phyloP scores from a whole-genome alignment of 2,888 invertebrate species.

The Pammene aurita region DNA sequence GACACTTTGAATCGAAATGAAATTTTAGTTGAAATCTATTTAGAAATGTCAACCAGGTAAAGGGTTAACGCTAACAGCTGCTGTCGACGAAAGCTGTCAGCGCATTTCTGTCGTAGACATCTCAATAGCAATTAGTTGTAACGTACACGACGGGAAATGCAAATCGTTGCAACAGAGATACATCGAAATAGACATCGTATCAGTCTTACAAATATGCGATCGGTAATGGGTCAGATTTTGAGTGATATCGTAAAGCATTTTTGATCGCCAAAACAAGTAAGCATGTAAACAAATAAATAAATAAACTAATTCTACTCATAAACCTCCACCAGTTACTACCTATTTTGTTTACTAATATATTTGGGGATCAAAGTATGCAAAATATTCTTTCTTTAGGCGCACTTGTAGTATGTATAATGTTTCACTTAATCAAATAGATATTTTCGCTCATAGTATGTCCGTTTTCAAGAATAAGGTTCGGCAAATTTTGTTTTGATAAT shows the following conservation, averaged over 20 bases:
- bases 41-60: background rate
- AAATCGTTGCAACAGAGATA: background rate
- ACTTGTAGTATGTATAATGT: too few relatives aligned
- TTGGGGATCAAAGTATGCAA: too few relatives aligned
- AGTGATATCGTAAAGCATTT: background rate
- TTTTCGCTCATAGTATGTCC: too few relatives aligned
- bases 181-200: background rate
- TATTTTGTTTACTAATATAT: too few relatives aligned
- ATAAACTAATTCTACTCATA: too few relatives aligned
- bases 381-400: too few relatives aligned
- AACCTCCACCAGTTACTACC: too few relatives aligned
- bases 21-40: background rate
- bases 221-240: background rate
- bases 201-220: background rate
- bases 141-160: background rate
- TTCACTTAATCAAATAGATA: too few relatives aligned
- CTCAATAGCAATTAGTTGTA: background rate
- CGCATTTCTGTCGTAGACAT: constrained; percentile 5
- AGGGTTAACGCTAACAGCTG: background rate
- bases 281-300: too few relatives aligned
- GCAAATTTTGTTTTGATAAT: too few relatives aligned
- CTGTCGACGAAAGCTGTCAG: constrained; percentile 10
- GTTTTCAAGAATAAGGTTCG: too few relatives aligned
- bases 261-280: too few relatives aligned
- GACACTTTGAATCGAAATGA: background rate